phyloP scores from a whole-genome alignment of 2,888 invertebrate species.

The Nezara viridula region DNA sequence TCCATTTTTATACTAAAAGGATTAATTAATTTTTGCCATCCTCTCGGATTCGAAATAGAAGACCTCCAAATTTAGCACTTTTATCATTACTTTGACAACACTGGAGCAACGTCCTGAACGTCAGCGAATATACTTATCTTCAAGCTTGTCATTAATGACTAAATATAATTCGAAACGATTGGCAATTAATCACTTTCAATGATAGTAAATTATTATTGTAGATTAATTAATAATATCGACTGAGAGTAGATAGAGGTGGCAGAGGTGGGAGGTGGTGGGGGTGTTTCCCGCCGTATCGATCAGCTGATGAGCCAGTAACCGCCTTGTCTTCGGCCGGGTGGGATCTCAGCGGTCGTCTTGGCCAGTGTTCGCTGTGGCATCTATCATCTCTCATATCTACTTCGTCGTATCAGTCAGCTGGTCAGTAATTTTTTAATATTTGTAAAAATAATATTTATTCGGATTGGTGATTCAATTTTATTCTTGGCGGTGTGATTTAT shows the following conservation, averaged over 20 bases:
- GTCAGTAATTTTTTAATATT: background rate
- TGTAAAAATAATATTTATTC: background rate
- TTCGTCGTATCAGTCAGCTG: background rate
- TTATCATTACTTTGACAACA: background rate
- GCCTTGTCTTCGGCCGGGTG: slow-evolving; percentile 14
- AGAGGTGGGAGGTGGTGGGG: slow-evolving; percentile 50
- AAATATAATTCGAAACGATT: background rate
- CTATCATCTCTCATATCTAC: background rate
- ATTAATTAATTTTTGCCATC: too few relatives aligned
- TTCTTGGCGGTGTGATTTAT: background rate
- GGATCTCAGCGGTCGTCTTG: background rate
- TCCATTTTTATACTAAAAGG: too few relatives aligned
- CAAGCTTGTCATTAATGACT: background rate
- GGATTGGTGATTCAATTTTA: background rate
- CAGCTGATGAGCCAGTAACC: slow-evolving; percentile 55
- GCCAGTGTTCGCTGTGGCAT: background rate
- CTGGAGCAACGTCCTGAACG: background rate
- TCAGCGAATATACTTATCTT: background rate
- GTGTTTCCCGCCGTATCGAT: slow-evolving; percentile 52
- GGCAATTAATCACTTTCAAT: background rate
- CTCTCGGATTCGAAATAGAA: too few relatives aligned
- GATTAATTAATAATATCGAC: background rate
- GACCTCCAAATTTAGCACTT: background rate
- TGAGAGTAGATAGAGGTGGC: background rate
- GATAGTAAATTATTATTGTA: background rate